Percentiles rank a stretch among this genome's conserved stretches.
These are phyloP conservation scores for Dicranocentrus wangi DNA, from an alignment of 2,888 invertebrate species.

Conservation along the genomic window DNA sequence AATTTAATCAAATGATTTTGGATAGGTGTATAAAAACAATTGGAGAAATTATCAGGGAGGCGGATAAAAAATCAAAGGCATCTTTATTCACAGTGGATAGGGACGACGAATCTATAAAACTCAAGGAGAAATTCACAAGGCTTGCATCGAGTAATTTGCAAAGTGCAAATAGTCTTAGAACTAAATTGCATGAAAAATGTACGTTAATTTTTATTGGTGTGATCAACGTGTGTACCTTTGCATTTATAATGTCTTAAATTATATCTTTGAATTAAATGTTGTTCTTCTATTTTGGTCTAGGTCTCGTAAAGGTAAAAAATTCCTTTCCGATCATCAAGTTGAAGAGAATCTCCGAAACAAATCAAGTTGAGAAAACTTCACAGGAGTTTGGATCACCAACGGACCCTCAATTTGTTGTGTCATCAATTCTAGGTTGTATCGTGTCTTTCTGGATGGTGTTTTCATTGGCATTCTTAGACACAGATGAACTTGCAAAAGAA, in stretches of 20 bases:
- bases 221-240: too few species aligned
- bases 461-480: constrained; percentile 28
- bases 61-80: constrained; percentile 25
- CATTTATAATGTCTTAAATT: too few species aligned
- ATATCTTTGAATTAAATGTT: too few species aligned
- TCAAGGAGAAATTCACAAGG: constrained; percentile 22
- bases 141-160: constrained; percentile 17
- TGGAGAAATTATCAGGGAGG: constrained; percentile 29
- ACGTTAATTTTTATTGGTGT: too few species aligned
- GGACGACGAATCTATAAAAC: constrained; percentile 29
- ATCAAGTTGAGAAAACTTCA: too few species aligned
- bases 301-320: too few species aligned
- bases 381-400: not conserved
- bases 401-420: not conserved
- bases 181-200: constrained; percentile 39
- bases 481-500: constrained; percentile 16
- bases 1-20: constrained; percentile 45
- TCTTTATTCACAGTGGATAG: constrained; percentile 10
- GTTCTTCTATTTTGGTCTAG: too few species aligned
- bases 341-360: too few species aligned
- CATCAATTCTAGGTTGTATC: constrained; percentile 33
- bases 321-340: too few species aligned
- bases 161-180: constrained; percentile 32
- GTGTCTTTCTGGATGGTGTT: constrained; percentile 49
- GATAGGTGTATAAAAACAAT: constrained; percentile 36